phyloP scores from a whole-genome alignment of 2,113 vertebrate species.

The Paedocypris sp. region DNA sequence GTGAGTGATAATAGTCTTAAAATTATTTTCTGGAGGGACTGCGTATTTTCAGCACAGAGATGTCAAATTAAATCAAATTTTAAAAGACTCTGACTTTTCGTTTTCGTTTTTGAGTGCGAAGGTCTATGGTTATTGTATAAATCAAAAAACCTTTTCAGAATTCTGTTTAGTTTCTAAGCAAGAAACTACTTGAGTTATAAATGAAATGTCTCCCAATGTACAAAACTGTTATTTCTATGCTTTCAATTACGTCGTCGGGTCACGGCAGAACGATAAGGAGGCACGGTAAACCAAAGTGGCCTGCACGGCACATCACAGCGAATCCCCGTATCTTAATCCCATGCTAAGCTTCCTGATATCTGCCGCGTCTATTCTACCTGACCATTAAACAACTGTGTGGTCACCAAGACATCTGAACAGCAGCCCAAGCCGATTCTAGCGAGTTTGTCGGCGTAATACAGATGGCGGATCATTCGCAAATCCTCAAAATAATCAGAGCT shows the following conservation, averaged over 20 bases:
- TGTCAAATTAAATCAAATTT: too few species aligned
- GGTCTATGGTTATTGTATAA: too few species aligned
- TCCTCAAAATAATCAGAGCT: constrained; percentile 14
- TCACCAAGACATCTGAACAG: background rate
- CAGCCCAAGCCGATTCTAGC: background rate
- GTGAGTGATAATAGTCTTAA: too few species aligned
- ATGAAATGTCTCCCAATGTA: too few species aligned
- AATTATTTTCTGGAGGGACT: too few species aligned
- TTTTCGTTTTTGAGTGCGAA: too few species aligned
- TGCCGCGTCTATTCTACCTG: background rate
- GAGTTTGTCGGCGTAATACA: constrained; percentile 7
- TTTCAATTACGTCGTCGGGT: background rate
- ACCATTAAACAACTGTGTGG: background rate
- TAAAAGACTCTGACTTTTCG: too few species aligned
- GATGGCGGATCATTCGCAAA: constrained; percentile 13
- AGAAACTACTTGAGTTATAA: too few species aligned
- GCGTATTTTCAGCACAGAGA: too few species aligned
- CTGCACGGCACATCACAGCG: background rate
- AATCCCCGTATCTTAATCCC: constrained; percentile 1
- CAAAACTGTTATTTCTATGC: background rate
- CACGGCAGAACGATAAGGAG: background rate
- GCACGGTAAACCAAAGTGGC: background rate
- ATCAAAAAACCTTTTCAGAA: too few species aligned
- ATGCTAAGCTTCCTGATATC: background rate
- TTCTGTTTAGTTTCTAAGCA: too few species aligned